Conservation (phyloP, 2,797 vertebrate species). For the Paedocypris micromegethes region DNA sequence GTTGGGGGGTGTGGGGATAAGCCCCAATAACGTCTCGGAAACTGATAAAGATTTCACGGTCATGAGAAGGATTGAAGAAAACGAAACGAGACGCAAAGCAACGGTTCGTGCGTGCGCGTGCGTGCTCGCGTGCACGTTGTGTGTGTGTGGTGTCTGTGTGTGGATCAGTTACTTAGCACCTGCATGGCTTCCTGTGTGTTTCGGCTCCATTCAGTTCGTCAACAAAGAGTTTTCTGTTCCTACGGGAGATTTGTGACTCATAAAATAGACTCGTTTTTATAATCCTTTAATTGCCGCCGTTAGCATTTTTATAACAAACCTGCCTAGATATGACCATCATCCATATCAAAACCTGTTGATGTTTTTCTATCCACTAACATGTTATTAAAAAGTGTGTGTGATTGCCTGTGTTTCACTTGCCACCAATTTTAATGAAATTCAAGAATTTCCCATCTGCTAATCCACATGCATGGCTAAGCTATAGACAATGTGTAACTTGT, state of each 20-base stretch:
- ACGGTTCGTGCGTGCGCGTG: not conserved
- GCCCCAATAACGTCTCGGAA: not conserved
- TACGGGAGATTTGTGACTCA: not conserved
- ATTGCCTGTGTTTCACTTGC: not conserved
- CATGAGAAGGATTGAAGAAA: not conserved
- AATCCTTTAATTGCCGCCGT: not conserved
- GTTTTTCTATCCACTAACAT: not conserved
- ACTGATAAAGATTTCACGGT: constrained; percentile 12
- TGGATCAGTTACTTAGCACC: constrained; percentile 22
- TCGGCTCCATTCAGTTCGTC: constrained; percentile 18
- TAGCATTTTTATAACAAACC: not conserved
- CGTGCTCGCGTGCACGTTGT: not conserved
- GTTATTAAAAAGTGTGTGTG: not conserved
- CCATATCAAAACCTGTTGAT: not conserved
- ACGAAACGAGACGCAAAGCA: not conserved
- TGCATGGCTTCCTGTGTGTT: constrained; percentile 29
- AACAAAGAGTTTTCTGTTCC: constrained; percentile 30
- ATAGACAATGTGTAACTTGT: constrained; percentile 39
- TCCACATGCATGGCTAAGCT: constrained; percentile 25
- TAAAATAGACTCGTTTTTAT: not conserved
- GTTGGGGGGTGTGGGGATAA: constrained; percentile 10
- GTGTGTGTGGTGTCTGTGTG: constrained; percentile 1
- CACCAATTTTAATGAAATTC: not conserved
- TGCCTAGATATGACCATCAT: no score
- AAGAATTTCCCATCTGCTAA: constrained; percentile 9